Conservation (phyloP, 2,113 vertebrate species). For the Chloroceryle aenea region DNA sequence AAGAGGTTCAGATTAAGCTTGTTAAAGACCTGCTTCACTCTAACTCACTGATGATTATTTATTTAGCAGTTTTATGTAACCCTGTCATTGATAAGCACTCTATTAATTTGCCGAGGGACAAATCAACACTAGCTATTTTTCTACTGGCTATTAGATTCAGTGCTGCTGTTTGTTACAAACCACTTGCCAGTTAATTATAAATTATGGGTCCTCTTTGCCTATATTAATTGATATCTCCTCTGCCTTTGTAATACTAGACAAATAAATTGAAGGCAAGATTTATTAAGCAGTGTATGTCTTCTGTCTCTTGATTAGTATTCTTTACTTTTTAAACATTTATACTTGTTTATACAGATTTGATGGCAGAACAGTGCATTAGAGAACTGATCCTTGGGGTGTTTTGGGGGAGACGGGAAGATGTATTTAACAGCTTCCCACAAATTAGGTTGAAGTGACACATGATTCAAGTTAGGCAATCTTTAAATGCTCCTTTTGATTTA, state of each 20-base stretch:
- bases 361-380: constrained; percentile 59
- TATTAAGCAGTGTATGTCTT: constrained; percentile 85
- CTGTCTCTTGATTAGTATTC: constrained; percentile 80
- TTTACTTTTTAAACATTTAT: constrained; percentile 83
- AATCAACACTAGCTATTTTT: constrained; percentile 93
- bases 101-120: constrained; percentile 96
- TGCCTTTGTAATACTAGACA: constrained; percentile 85
- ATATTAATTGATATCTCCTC: constrained; percentile 96
- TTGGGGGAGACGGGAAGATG: constrained; percentile 48
- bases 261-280: constrained; percentile 95
- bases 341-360: constrained; percentile 77
- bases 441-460: constrained; percentile 55
- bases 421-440: constrained; percentile 59
- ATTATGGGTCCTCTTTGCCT: constrained; percentile 93
- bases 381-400: constrained; percentile 74
- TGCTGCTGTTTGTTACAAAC: constrained; percentile 94
- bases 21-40: constrained; percentile 96
- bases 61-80: constrained; percentile 99
- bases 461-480: constrained; percentile 50
- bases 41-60: constrained; percentile 98
- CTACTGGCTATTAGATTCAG: constrained; percentile 91
- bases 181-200: constrained; percentile 98
- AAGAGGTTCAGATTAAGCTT: constrained; percentile 96
- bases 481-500: constrained; percentile 68
- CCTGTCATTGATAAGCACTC: constrained; percentile 97